These are phyloP conservation scores for Pomatorhinus ruficollis DNA, from an alignment of 2,113 vertebrate genomes.

Conservation along the genomic window DNA sequence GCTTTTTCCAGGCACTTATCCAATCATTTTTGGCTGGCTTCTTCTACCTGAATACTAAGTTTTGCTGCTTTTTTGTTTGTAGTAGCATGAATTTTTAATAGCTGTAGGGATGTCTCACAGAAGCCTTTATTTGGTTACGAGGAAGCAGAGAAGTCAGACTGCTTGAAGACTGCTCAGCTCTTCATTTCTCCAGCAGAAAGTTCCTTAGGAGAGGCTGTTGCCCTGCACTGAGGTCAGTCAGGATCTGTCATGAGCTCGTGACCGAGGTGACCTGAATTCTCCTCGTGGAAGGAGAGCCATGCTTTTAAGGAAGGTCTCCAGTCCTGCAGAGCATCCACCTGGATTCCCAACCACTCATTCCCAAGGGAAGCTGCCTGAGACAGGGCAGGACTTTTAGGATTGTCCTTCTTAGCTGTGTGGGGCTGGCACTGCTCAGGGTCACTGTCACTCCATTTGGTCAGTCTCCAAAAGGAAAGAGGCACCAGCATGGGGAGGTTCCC, in stretches of 20 bases:
- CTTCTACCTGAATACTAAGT: slow-evolving; percentile 5
- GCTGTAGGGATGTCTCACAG: not conserved
- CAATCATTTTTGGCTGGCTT: slow-evolving; percentile 9
- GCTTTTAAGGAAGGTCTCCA: not conserved
- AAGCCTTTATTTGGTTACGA: not conserved
- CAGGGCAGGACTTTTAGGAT: not conserved
- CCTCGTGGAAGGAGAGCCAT: rapidly evolving
- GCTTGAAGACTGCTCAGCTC: not conserved
- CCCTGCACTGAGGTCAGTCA: not conserved
- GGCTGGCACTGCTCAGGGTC: not conserved
- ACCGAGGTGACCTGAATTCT: rapidly evolving
- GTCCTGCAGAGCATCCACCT: not conserved
- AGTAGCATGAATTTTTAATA: slow-evolving; percentile 35
- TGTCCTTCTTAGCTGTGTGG: not conserved
- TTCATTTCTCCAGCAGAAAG: not conserved
- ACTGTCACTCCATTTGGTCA: not conserved
- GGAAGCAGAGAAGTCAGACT: not conserved
- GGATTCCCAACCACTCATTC: rapidly evolving
- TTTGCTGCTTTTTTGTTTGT: slow-evolving; percentile 43
- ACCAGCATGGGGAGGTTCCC: not conserved
- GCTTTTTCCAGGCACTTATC: slow-evolving; percentile 43
- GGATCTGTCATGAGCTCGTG: not conserved
- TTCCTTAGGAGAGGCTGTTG: not conserved
- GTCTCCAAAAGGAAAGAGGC: not conserved
- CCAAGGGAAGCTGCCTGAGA: not conserved